These are phyloP conservation scores for Notarius lentiginosus DNA, from an alignment of 2,113 vertebrate species.

Conservation along the genomic window DNA sequence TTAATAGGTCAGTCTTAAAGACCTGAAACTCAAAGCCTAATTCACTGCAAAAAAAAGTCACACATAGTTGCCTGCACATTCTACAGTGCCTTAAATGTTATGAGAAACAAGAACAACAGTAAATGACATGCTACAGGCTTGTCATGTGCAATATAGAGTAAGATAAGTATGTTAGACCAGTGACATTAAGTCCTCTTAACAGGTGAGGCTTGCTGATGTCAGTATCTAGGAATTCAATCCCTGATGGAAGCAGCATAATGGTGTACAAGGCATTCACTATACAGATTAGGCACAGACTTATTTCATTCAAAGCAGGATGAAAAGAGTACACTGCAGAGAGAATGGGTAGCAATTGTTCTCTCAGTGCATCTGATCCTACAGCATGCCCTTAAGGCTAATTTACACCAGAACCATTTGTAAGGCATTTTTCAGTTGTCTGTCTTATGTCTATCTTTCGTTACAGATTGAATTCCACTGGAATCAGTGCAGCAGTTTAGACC, in stretches of 20 bases:
- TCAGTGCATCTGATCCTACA: neutral
- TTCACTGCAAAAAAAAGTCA: slow-evolving; percentile 18
- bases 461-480: too few species aligned
- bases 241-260: slow-evolving; percentile 22
- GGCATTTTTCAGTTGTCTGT: too few species aligned
- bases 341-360: neutral
- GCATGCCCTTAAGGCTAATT: too few species aligned
- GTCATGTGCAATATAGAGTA: slow-evolving; percentile 9
- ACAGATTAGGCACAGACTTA: slow-evolving; percentile 1
- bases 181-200: slow-evolving; percentile 14
- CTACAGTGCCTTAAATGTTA: neutral
- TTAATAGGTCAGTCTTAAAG: slow-evolving; percentile 30
- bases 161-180: slow-evolving; percentile 20
- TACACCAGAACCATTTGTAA: too few species aligned
- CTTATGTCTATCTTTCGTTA: too few species aligned
- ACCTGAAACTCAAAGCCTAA: neutral
- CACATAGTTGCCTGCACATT: neutral
- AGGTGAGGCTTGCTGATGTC: neutral
- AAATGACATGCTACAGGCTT: slow-evolving; percentile 16
- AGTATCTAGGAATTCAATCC: slow-evolving; percentile 12
- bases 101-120: neutral
- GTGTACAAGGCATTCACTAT: slow-evolving; percentile 10
- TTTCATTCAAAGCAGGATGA: slow-evolving; percentile 17
- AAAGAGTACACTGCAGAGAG: neutral
- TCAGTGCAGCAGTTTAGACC: too few species aligned